Evolutionary conservation across 2,888 invertebrate species (phyloP).

Genomic region (Tortrix viridana): DNA sequence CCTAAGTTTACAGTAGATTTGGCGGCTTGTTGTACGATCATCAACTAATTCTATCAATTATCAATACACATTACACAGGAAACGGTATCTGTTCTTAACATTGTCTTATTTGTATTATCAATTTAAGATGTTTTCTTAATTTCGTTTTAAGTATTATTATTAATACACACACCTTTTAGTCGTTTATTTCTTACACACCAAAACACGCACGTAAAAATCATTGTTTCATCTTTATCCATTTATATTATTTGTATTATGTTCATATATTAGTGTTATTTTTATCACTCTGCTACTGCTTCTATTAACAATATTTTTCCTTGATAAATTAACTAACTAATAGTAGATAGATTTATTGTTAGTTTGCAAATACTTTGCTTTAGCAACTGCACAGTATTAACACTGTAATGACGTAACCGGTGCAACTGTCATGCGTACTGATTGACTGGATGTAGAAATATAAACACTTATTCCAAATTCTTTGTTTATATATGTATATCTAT

Average conservation of each 20-base stretch:
- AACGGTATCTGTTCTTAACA: constrained; percentile 48
- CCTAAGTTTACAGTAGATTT: constrained; percentile 67
- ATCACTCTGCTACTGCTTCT: constrained; percentile 55
- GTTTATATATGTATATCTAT: constrained; percentile 60
- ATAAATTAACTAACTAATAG: constrained; percentile 37
- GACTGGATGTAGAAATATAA: constrained; percentile 58
- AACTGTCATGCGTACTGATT: constrained; percentile 83
- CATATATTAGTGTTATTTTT: constrained; percentile 46
- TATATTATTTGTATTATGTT: constrained; percentile 42
- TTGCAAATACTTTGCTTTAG: constrained; percentile 70
- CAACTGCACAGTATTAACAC: constrained; percentile 70
- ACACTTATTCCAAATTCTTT: constrained; percentile 51
- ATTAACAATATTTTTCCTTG: constrained; percentile 52
- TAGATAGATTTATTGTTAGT: constrained; percentile 62
- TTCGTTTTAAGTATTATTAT: constrained; percentile 42
- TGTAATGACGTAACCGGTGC: constrained; percentile 58
- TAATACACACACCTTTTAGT: constrained; percentile 13
- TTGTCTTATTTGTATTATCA: constrained; percentile 44
- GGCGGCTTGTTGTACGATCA: constrained; percentile 77
- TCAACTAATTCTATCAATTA: constrained; percentile 71
- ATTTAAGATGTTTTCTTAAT: constrained; percentile 81
- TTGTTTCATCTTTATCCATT: constrained; percentile 30
- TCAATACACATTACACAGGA: constrained; percentile 74
- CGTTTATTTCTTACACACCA: constrained; percentile 41
- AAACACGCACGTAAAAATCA: constrained; percentile 41